A percentile compares a stretch with the other conserved stretches of the same genome.
These are phyloP conservation scores for Metalampra italica DNA, from an alignment of 2,888 invertebrate genomes.

Conservation along the genomic window DNA sequence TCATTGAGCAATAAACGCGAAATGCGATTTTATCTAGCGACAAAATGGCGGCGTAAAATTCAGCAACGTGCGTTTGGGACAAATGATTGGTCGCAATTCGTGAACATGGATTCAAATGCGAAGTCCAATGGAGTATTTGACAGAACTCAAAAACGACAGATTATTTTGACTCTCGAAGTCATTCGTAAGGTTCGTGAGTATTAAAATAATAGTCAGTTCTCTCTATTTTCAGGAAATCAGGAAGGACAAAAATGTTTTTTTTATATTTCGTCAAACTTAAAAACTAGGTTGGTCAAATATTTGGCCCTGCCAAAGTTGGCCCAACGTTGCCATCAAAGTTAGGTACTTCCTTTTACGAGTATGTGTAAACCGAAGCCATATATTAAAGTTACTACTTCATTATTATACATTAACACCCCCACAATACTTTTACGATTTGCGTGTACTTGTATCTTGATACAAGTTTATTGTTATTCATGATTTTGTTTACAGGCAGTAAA, in stretches of 20 bases:
- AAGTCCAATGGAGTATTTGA: neutral
- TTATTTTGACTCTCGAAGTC: no score
- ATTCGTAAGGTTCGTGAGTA: no score
- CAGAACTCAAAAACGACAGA: no score
- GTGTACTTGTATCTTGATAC: conserved; percentile 26
- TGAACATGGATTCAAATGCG: neutral
- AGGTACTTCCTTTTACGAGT: conserved; percentile 28
- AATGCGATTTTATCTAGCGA: conserved; percentile 71
- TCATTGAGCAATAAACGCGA: conserved; percentile 73
- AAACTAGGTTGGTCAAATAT: neutral
- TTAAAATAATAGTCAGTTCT: no score
- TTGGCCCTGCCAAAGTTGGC: neutral
- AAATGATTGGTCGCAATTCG: conserved; percentile 24
- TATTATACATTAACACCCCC: conserved; percentile 41
- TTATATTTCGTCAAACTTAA: no score
- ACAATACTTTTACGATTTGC: conserved; percentile 43
- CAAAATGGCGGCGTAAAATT: conserved; percentile 46
- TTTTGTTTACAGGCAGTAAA: conserved; percentile 31
- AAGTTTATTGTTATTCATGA: conserved; percentile 24
- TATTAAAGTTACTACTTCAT: conserved; percentile 33
- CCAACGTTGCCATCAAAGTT: conserved; percentile 24
- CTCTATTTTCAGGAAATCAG: no score
- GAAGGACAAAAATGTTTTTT: no score
- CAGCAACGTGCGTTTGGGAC: conserved; percentile 34
- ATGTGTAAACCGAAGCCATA: conserved; percentile 29